Evolutionary conservation across 2,888 invertebrate genomes (phyloP).

Genomic region (Microlaimidae sp.): DNA sequence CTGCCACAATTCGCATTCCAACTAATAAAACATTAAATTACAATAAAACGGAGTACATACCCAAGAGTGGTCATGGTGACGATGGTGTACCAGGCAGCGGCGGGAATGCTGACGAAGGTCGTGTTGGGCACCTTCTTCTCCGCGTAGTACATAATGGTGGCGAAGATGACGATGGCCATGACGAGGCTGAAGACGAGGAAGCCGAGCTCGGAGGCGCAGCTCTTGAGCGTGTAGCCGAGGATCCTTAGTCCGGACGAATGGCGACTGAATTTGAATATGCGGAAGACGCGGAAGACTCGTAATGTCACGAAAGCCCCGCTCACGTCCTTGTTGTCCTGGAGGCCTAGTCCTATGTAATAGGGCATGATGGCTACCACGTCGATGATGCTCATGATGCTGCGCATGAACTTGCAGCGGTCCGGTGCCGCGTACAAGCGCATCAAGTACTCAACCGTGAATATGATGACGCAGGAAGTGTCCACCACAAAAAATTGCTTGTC

Average conservation of each 20-base stretch:
- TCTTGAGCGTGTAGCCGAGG: constrained; percentile 95
- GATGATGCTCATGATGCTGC: constrained; percentile 96
- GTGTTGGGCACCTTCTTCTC: constrained; percentile 95
- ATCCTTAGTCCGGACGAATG: constrained; percentile 97
- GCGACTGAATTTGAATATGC: constrained; percentile 98
- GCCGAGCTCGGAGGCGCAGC: constrained; percentile 64
- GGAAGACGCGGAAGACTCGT: constrained; percentile 94
- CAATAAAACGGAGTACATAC: constrained; percentile 50
- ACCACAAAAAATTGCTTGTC: constrained; percentile 65
- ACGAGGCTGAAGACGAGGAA: constrained; percentile 97
- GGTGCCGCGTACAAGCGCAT: constrained; percentile 87
- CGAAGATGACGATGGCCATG: constrained; percentile 99
- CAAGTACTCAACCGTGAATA: constrained; percentile 94
- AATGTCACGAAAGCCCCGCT: constrained; percentile 97
- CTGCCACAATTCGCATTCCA: no score
- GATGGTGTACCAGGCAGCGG: constrained; percentile 99
- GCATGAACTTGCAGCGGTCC: constrained; percentile 85
- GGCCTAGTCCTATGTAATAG: constrained; percentile 92
- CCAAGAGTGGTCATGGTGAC: constrained; percentile 99
- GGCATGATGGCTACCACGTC: constrained; percentile 98
- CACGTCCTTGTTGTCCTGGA: constrained; percentile 44
- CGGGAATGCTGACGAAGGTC: constrained; percentile 96
- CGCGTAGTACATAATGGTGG: constrained; percentile 99
- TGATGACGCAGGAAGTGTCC: constrained; percentile 99
- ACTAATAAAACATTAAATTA: no score